Percentiles rank a stretch among this genome's conserved stretches.
phyloP scores from a whole-genome alignment of 2,888 invertebrate species.

The Philonicus albiceps region DNA sequence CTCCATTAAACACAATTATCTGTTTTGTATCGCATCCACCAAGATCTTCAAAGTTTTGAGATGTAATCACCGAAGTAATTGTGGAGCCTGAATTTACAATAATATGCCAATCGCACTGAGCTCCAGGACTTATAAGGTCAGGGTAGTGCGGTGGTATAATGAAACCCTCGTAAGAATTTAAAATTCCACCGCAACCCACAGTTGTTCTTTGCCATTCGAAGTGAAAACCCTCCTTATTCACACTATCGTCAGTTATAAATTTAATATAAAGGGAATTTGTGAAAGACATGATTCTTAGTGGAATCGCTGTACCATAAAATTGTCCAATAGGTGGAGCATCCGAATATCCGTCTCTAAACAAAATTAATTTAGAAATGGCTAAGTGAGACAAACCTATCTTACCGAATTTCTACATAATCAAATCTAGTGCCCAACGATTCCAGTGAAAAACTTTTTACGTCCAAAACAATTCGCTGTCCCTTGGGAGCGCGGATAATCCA shows the following conservation, averaged over 20 bases:
- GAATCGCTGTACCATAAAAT: slow-evolving; percentile 76
- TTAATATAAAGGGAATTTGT: slow-evolving; percentile 77
- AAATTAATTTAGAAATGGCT: not conserved
- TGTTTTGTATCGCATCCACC: slow-evolving; percentile 69
- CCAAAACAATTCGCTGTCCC: slow-evolving; percentile 79
- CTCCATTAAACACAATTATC: slow-evolving; percentile 63
- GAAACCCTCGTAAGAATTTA: slow-evolving; percentile 75
- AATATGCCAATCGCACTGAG: slow-evolving; percentile 85
- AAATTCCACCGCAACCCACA: slow-evolving; percentile 82
- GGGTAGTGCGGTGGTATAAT: slow-evolving; percentile 89
- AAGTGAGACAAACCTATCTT: not conserved
- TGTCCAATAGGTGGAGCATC: slow-evolving; percentile 81
- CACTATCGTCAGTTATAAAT: slow-evolving; percentile 77
- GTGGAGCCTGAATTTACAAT: slow-evolving; percentile 75
- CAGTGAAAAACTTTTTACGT: slow-evolving; percentile 71
- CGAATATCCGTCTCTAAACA: slow-evolving; percentile 75
- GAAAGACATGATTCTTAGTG: slow-evolving; percentile 74
- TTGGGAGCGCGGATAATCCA: slow-evolving; percentile 80
- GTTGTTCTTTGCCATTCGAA: slow-evolving; percentile 73
- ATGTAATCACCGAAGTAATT: slow-evolving; percentile 70
- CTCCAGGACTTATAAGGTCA: slow-evolving; percentile 71
- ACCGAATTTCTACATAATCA: slow-evolving; percentile 80
- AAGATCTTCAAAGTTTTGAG: slow-evolving; percentile 68
- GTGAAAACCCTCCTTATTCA: slow-evolving; percentile 73
- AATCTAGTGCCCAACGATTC: slow-evolving; percentile 69